Evolutionary conservation across 2,113 vertebrate species (phyloP).

Genomic region (Bostrychus sinensis): DNA sequence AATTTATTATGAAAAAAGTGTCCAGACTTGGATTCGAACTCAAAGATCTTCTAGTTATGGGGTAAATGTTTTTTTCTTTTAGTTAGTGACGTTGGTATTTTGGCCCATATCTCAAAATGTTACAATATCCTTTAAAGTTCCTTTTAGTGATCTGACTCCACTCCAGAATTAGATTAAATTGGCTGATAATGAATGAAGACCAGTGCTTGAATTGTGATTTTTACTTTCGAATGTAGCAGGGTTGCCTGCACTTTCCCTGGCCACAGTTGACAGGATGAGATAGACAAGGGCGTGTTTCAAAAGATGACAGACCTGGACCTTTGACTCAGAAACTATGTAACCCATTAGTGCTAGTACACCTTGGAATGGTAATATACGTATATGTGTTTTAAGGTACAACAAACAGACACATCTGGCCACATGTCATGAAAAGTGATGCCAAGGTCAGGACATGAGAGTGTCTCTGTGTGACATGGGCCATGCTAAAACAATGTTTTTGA

Average conservation of each 20-base stretch:
- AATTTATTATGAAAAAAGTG: neutral
- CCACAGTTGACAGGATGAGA: conserved; percentile 22
- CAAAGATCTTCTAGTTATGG: no score
- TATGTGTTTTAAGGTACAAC: neutral
- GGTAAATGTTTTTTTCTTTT: no score
- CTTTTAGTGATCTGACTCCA: neutral
- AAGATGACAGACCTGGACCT: conserved; percentile 11
- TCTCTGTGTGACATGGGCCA: conserved; percentile 22
- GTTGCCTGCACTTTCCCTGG: conserved; percentile 12
- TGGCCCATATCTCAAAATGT: no score
- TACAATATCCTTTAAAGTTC: no score
- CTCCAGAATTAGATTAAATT: neutral
- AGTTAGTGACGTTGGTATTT: no score
- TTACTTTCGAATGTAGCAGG: conserved; percentile 14
- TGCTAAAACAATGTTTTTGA: conserved; percentile 47
- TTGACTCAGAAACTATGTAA: conserved; percentile 25
- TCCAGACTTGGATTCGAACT: neutral
- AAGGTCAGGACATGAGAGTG: conserved; percentile 10
- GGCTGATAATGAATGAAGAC: neutral
- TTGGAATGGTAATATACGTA: conserved; percentile 22
- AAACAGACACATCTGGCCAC: conserved; percentile 36
- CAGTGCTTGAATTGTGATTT: neutral
- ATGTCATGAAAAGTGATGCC: conserved; percentile 10
- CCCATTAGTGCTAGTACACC: neutral
- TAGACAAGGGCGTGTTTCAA: neutral